Base-by-base conservation (phyloP, 2,888 invertebrate species). In the Drosophila mimica region DNA sequence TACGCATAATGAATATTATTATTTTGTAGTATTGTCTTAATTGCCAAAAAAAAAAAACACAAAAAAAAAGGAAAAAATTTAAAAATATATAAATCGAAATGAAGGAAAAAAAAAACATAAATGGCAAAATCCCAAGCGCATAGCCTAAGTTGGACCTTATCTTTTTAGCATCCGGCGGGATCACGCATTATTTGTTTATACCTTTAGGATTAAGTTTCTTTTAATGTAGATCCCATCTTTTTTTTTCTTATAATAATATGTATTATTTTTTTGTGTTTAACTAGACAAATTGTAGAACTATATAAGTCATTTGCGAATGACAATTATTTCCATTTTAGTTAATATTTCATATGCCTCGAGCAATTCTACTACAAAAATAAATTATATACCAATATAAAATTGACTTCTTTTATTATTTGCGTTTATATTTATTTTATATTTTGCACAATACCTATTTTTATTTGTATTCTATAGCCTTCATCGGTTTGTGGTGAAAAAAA, bases 241-340 rank as follows among this genome's bases (percentile, higher is more conserved):
- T 58, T 46, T 30, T 54, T 38, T 25, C 54, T 56, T 59, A 43
- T 15, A 36, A 36, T 40, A 59, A 49, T 46, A 20, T 33, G 49
- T 52, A 52, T 46, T 13, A 51, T 52, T 56, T 59, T 51, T 60
- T 70, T 63, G 66, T 65, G 66, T 79, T 76, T 76, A 76, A 79
- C 58, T 79, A 79, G 79, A 76, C 58, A 72, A 79, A 79, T 79
- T 79, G 58, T 79, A 80, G 79, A 36, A n/a, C 57, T 6, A 59
- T 38, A 52, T 28, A 54, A 49, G 58, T 67, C 13, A 60, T 20
- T 54, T 74, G 52, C 60, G 31, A 65, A 66, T 71, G 66, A 66
- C 57, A 70, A 58, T 76, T 80, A 79, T 80, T 79, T 70, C 73
- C 74, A 76, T 74, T 80, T 76, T 79, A 79, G 73, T 73, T 80